A percentile compares a stretch with the other conserved stretches of the same genome.
phyloP scores from a whole-genome alignment of 2,888 invertebrate genomes.

The Zaprionus lineosus region DNA sequence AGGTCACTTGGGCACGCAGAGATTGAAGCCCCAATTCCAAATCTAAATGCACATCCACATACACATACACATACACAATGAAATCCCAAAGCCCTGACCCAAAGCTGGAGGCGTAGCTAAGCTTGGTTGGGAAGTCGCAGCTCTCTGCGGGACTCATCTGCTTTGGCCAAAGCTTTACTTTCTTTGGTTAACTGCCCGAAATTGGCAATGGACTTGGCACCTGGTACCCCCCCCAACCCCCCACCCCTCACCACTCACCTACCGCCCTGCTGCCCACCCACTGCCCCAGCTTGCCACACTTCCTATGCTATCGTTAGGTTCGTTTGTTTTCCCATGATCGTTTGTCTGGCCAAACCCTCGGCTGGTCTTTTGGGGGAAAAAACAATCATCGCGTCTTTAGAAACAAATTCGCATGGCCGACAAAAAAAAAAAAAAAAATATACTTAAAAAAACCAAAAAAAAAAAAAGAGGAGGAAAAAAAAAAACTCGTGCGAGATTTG shows the following conservation, averaged over 20 bases:
- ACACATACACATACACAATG: neutral
- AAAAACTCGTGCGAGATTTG: slow-evolving; percentile 54
- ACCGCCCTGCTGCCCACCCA: neutral
- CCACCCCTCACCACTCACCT: too few species aligned
- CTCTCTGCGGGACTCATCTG: slow-evolving; percentile 8
- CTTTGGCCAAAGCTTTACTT: slow-evolving; percentile 62
- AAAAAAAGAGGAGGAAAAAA: slow-evolving; percentile 5
- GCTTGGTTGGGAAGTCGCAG: slow-evolving; percentile 56
- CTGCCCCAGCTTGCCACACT: neutral
- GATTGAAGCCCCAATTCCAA: neutral
- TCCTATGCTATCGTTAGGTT: slow-evolving; percentile 38
- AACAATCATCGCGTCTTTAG: slow-evolving; percentile 72
- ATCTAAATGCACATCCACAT: neutral
- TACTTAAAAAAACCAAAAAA: slow-evolving; percentile 24
- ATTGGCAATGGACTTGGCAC: slow-evolving; percentile 67
- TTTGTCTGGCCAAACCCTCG: slow-evolving; percentile 60
- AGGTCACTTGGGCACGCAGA: slow-evolving; percentile 70
- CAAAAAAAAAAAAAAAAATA: slow-evolving; percentile 35
- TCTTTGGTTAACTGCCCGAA: slow-evolving; percentile 57
- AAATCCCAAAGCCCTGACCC: neutral
- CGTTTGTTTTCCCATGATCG: slow-evolving; percentile 68
- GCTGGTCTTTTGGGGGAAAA: slow-evolving; percentile 36
- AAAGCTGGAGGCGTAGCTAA: slow-evolving; percentile 14
- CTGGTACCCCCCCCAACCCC: too few species aligned
- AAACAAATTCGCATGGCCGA: slow-evolving; percentile 68